These are phyloP conservation scores for Eugnorisma glareosa DNA, from an alignment of 2,888 invertebrate species.

Conservation along the genomic window DNA sequence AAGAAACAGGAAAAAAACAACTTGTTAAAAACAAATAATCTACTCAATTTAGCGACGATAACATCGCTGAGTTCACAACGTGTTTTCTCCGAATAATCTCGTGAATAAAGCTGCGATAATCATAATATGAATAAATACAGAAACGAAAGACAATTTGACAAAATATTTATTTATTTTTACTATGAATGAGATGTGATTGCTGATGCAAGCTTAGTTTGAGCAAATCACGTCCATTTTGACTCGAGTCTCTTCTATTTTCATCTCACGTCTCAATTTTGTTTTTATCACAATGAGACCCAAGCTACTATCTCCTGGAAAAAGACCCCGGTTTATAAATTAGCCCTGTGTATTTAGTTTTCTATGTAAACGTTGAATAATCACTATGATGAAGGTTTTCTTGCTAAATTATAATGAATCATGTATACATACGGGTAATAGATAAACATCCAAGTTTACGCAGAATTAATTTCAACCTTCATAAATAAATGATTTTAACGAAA, in stretches of 20 bases:
- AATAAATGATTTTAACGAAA: conserved; percentile 29
- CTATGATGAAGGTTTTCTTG: conserved; percentile 38
- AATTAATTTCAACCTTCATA: conserved; percentile 36
- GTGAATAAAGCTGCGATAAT: conserved; percentile 23
- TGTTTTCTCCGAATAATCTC: conserved; percentile 25
- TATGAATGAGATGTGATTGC: neutral
- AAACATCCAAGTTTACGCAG: conserved; percentile 34
- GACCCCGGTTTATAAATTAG: neutral
- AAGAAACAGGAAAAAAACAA: conserved; percentile 40
- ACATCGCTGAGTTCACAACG: conserved; percentile 30
- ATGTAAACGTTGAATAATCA: conserved; percentile 32
- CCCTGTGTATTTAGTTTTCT: neutral
- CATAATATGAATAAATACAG: conserved; percentile 10
- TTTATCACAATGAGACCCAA: neutral
- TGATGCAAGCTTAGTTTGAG: neutral
- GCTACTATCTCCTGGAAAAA: neutral
- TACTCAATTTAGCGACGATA: conserved; percentile 34
- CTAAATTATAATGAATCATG: conserved; percentile 39
- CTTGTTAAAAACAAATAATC: conserved; percentile 41
- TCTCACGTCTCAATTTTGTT: neutral
- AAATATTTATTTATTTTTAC: neutral
- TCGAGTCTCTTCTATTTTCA: neutral
- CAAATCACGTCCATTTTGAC: neutral
- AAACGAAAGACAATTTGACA: neutral
- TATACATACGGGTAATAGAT: conserved; percentile 26